phyloP scores from a whole-genome alignment of 2,113 vertebrate species.

The Rhynchopsitta pachyrhyncha region DNA sequence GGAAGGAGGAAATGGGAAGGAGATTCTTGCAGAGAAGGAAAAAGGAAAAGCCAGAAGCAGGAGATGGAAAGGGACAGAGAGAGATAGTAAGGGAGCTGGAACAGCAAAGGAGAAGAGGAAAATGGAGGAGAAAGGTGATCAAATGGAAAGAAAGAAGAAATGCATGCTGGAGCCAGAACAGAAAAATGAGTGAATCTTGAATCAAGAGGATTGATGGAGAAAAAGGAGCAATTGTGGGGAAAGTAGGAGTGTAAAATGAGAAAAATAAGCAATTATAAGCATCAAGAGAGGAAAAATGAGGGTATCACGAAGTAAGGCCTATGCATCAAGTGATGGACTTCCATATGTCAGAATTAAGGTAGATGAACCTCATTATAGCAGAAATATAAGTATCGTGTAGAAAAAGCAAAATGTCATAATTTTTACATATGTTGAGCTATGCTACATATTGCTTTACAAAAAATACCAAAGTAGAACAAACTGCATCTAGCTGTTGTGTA shows the following conservation, averaged over 20 bases:
- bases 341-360: not conserved
- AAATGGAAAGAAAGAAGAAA: not conserved
- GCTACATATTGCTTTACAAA: not conserved
- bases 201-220: not conserved
- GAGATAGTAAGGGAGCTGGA: not conserved
- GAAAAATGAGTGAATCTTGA: not conserved
- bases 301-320: not conserved
- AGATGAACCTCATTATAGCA: not conserved
- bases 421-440: not conserved
- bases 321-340: not conserved
- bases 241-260: not conserved
- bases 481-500: not conserved
- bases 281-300: not conserved
- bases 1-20: not conserved
- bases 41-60: not conserved
- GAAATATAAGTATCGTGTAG: not conserved
- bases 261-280: not conserved
- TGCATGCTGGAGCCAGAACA: not conserved
- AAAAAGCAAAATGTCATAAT: not conserved
- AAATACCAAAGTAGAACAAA: not conserved
- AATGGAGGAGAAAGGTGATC: not conserved
- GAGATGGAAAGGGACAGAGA: not conserved
- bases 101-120: not conserved
- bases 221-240: not conserved
- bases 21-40: not conserved